phyloP scores from a whole-genome alignment of 1,140 invertebrate genomes.

The Protaetia brevitarsis region DNA sequence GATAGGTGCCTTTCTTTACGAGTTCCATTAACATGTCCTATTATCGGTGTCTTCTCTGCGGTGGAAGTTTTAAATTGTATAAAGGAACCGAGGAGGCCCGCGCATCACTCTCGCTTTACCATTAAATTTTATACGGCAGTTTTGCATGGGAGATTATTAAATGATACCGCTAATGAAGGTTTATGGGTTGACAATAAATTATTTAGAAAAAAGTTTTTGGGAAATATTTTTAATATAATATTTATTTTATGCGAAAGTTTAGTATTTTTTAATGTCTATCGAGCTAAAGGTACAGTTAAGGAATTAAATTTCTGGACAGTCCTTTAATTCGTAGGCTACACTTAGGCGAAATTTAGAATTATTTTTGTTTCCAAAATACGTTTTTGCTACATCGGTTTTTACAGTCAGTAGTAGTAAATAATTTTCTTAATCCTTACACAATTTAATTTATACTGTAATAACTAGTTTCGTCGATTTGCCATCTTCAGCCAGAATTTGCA shows the following conservation, averaged over 20 bases:
- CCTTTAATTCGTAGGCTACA: too few species aligned
- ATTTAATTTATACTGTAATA: too few species aligned
- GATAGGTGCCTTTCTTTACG: constrained; percentile 24
- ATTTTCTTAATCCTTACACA: too few species aligned
- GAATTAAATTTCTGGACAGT: too few species aligned
- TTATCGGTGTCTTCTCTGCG: constrained; percentile 21
- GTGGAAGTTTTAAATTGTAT: constrained; percentile 19
- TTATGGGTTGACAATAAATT: neutral
- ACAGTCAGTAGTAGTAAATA: too few species aligned
- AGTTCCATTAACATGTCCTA: constrained; percentile 26
- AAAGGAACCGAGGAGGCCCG: neutral
- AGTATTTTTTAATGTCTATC: too few species aligned
- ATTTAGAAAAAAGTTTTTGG: neutral
- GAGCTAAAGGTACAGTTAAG: too few species aligned
- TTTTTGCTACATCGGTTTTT: too few species aligned
- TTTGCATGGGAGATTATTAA: constrained; percentile 9
- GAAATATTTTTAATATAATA: neutral
- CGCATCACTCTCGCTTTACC: neutral
- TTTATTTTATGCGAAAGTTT: neutral
- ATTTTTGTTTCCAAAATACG: too few species aligned
- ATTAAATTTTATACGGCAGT: constrained; percentile 15
- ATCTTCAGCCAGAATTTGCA: too few species aligned
- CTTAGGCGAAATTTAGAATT: too few species aligned
- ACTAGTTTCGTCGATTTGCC: too few species aligned
- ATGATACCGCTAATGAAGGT: constrained; percentile 11